A percentile compares a stretch with the other conserved stretches of the same genome.
Conservation (phyloP, 1,140 invertebrate species). For the Drosophila triauraria region DNA sequence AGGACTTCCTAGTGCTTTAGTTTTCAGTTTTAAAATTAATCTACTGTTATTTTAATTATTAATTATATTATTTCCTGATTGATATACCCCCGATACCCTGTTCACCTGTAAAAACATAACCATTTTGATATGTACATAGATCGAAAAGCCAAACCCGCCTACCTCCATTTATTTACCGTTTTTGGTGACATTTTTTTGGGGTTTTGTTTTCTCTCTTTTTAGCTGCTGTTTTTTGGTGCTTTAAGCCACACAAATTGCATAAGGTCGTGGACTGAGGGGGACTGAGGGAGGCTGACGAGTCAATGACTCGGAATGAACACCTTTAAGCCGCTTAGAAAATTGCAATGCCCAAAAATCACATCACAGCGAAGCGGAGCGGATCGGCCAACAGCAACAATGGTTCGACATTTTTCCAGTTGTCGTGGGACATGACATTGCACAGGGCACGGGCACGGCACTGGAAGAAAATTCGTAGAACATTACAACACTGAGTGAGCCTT, state of each 20-base stretch:
- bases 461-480: not conserved
- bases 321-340: constrained; percentile 83
- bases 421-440: constrained; percentile 47
- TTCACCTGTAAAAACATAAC: constrained; percentile 19
- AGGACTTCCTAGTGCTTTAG: fast-evolving
- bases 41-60: fast-evolving
- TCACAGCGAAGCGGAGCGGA: constrained; percentile 30
- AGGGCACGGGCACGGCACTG: constrained; percentile 14
- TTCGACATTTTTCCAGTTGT: constrained; percentile 30
- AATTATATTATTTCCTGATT: not conserved
- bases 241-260: constrained; percentile 52
- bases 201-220: not conserved
- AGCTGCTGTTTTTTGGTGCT: constrained; percentile 17
- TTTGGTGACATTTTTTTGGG: constrained; percentile 12
- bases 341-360: constrained; percentile 73
- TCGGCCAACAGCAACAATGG: constrained; percentile 45
- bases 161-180: constrained; percentile 24
- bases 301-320: constrained; percentile 78
- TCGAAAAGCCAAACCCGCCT: constrained; percentile 15
- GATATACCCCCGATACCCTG: not conserved
- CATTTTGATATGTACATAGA: constrained; percentile 13
- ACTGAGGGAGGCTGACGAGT: constrained; percentile 20
- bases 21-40: not conserved
- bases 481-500: no score
- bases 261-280: constrained; percentile 9